phyloP scores from a whole-genome alignment of 2,797 vertebrate species.

The Xyrichtys novacula region DNA sequence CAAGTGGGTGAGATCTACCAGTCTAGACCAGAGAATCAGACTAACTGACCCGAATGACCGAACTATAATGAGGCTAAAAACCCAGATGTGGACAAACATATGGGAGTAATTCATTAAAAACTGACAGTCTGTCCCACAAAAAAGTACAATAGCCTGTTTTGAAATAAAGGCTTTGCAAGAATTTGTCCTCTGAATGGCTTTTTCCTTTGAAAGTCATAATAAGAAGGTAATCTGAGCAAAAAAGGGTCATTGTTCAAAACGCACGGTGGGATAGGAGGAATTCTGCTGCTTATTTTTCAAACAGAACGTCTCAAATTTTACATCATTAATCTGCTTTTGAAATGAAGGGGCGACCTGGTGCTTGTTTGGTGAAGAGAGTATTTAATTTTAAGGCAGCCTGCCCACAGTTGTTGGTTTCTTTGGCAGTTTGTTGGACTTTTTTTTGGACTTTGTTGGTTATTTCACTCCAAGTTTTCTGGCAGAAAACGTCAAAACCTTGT shows the following conservation, averaged over 20 bases:
- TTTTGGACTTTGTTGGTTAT: conserved; percentile 23
- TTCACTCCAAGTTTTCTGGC: conserved; percentile 59
- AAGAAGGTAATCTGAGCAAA: conserved; percentile 1
- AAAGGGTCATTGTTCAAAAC: not conserved
- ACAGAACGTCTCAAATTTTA: conserved; percentile 11
- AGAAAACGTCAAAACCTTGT: conserved; percentile 65
- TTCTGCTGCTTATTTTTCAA: not conserved
- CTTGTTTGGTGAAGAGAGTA: conserved; percentile 30
- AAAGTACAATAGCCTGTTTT: not conserved
- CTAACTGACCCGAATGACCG: too few relatives aligned
- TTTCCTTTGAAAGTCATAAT: not conserved
- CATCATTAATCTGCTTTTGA: conserved; percentile 8
- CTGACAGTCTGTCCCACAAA: not conserved
- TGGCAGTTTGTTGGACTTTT: conserved; percentile 31
- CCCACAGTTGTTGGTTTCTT: conserved; percentile 23
- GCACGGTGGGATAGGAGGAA: not conserved
- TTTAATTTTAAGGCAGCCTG: conserved; percentile 12
- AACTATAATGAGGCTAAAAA: not conserved
- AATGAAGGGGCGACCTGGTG: conserved; percentile 8
- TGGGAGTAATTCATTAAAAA: not conserved
- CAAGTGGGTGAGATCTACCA: too few relatives aligned
- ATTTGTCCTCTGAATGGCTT: not conserved
- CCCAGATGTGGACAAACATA: not conserved
- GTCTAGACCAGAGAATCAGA: too few relatives aligned
- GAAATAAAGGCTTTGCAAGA: not conserved